Evolutionary conservation across 1,140 invertebrate species (phyloP), one percentile per base, ranked within the genome.

Genomic region (Cyphomyrmex costatus): DNA sequence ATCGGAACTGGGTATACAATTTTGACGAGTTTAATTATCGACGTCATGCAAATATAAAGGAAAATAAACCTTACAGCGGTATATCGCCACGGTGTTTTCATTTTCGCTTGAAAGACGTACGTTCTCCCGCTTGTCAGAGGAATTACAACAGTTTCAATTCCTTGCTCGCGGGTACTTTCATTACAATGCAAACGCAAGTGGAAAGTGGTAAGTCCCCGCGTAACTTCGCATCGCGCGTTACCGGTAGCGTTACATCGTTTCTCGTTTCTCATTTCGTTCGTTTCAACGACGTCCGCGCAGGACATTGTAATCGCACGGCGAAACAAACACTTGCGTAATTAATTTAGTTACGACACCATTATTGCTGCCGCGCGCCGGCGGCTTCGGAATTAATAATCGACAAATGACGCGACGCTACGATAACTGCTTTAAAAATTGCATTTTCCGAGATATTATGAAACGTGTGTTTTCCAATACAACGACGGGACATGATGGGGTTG

Each of bases 251-350:
- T 30, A 16, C 46, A 21, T 73, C 76, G 76, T 16, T 49, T 7
- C 60, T 27, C 60, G 61, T 66, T 49, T 33, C 76, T 68, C 77
- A 19, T 51, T 79, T 51, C 27, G 61, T 66, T 51, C 46, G 21
- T 68, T 80, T 56, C 46, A 51, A 53, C 77, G 24, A 49, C 51
- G 51, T 66, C 46, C 77, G 21, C 21, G 27, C 58, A 27, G 12
- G 30, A 79, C 61, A 53, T 24, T 36, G 63, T 51, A 79, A 68
- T 70, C 77, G 14, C 24, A 30, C 60, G 51, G 14, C 36, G 63
- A 53, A 70, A 56, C 63, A 68, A 53, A n/a, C 77, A 30, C 21
- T 80, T 46, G 63, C 77, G 77, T 53, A 70, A 80, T 80, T 80
- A 80, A 80, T 80, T 80, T 80, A 70, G 46, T 53, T 68, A 68